Evolutionary conservation across 2,797 vertebrate species (phyloP), one percentile per base, ranked within the genome.

Genomic region (Cottoperca gobio): DNA sequence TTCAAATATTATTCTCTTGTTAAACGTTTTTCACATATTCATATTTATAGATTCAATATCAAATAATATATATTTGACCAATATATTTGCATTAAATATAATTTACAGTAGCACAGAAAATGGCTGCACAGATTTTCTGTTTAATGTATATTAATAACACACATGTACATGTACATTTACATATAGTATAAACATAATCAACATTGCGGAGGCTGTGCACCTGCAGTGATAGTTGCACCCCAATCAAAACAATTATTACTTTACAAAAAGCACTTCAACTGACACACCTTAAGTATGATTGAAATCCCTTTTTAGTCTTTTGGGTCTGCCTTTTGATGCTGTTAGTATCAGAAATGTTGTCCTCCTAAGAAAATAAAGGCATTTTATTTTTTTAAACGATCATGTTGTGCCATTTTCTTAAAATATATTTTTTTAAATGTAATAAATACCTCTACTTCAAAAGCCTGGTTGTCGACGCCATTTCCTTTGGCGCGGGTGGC

Each of bases 281-380:
- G 24, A 82, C 92, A 68, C 21, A 96, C 95, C 94, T 95, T 9
- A 93, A 10, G 31, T 86, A 91, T 62, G 88, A 93, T 50, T 82
- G 80, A 37, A 91, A 1, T 69, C 88, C 61, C 16, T 74, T 92
- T 77, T 70, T 83, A 24, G 71, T 68, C 26, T 70, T 81, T 64
- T 54, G 35, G 28, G 60, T n/a, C 31, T 83, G 43, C 13, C 14
- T 55, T 72, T 78, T 59, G 57, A 19, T 5, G 14, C 59, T 84
- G 81, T 2, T 26, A 11, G 9, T 9, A 26, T 85, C 76, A 71
- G 50, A 0, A 33, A n/a, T 45, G 40, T n/a, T 53, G 45, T 89
- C 87, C n/a, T 89, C 91, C 94, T 94, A 46, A 43, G 53, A 73
- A 73, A 79, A 80, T 31, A 48, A 49, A 70, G 13, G 5, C 21